phyloP scores from a whole-genome alignment of 2,888 invertebrate species.

The Ichneumon xanthorius region DNA sequence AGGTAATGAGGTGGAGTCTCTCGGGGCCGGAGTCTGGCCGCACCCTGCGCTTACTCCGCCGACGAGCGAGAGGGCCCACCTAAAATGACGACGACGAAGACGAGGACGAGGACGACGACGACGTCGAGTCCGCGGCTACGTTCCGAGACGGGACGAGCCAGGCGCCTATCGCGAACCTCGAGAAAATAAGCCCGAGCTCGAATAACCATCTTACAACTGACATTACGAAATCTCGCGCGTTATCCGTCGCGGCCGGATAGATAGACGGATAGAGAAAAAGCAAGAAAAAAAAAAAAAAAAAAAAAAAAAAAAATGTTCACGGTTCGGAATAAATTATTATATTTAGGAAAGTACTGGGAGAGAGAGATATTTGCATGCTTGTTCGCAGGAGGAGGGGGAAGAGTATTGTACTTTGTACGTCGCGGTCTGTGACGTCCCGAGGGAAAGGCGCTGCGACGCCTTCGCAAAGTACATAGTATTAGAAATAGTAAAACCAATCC shows the following conservation, averaged over 20 bases:
- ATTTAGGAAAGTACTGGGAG: constrained; percentile 73
- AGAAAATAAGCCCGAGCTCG: constrained; percentile 43
- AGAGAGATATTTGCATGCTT: constrained; percentile 25
- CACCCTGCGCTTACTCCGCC: constrained; percentile 81
- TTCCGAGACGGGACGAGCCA: constrained; percentile 52
- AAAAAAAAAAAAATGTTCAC: constrained; percentile 37
- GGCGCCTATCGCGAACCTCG: constrained; percentile 48
- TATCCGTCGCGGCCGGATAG: constrained; percentile 20
- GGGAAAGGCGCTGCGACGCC: constrained; percentile 10
- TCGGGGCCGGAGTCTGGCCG: constrained; percentile 82
- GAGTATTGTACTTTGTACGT: constrained; percentile 26
- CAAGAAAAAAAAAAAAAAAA: neutral
- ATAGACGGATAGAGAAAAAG: neutral
- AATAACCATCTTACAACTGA: constrained; percentile 37
- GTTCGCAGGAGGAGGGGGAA: neutral
- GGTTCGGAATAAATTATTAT: constrained; percentile 77
- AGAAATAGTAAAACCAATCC: constrained; percentile 54
- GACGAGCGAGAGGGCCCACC: constrained; percentile 77
- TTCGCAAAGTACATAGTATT: constrained; percentile 44
- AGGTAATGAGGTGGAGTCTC: constrained; percentile 85
- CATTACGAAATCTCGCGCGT: constrained; percentile 62
- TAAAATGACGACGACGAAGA: constrained; percentile 70
- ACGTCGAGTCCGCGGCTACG: constrained; percentile 48
- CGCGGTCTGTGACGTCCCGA: constrained; percentile 18
- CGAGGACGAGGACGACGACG: constrained; percentile 68